Base-by-base conservation (phyloP, 1,140 invertebrate genomes). In the Triops longicaudatus region DNA sequence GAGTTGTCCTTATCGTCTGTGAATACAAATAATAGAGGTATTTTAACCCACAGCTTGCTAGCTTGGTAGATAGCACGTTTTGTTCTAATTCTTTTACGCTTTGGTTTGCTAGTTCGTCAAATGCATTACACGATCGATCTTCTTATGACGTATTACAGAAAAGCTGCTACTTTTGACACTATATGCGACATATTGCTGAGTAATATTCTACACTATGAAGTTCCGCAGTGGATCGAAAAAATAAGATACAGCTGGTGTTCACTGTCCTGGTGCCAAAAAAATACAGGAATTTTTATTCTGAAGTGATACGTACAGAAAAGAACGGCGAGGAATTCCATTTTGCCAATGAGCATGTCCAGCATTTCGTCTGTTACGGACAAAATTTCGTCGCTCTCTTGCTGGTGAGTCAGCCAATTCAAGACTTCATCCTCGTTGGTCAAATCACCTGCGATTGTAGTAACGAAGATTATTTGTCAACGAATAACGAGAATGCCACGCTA, bases 341-440 rank as follows among this genome's bases (percentile, higher is more conserved):
- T 95, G 76, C 91, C 89, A 81, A 97, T 92, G 76, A 97, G 90
- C 83, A 95, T 90, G 82, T 96, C 93, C 72, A 97, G 86, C 94
- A 97, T 96, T 86, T 96, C 94, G 84, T 96, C 92, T 37, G 94
- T 96, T 50, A 97, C 91, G 81, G 96, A 93, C 86, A 97, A 95
- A 81, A 97, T 97, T 86, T 96, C 92, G 84, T 97, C 95, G 80
- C 88, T 91, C 81, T 93, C 93, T 37, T 89, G 87, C 83, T 96
- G 93, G 79, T 93, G 88, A 80, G 91, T 90, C 5, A 97, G 87
- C 95, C 95, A 97, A 79, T 90, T 89, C 1, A 97, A 84, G 9
- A 96, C 92, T 84, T 94, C 92, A 77, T 96, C 93, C 84, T 96
- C 94, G 80, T 96, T 93, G 84, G 94, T 93, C 77, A 97, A 85